Conservation (phyloP, 1,140 invertebrate genomes). For the Drosophila orosa region DNA sequence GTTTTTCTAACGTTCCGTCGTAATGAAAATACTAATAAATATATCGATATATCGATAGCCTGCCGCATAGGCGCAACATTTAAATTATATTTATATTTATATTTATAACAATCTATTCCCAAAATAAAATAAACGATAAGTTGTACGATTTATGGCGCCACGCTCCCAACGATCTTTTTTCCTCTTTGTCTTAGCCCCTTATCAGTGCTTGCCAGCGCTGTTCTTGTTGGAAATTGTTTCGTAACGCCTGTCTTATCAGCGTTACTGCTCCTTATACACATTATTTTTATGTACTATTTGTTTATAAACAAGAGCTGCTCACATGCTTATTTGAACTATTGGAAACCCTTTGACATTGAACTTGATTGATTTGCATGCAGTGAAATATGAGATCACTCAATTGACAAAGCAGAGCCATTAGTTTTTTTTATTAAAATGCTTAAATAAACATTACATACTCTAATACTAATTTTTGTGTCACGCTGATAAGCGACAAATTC, state of each 20-base stretch:
- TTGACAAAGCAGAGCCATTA: too few species aligned
- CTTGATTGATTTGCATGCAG: conserved; percentile 10
- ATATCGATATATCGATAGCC: conserved; percentile 22
- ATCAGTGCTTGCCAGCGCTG: conserved; percentile 35
- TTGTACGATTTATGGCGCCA: background rate
- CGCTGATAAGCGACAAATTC: too few species aligned
- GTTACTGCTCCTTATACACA: background rate
- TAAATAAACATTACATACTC: too few species aligned
- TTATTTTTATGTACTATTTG: conserved; percentile 17
- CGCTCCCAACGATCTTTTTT: background rate
- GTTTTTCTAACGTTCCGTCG: too few species aligned
- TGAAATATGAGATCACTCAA: too few species aligned
- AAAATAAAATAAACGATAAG: conserved; percentile 1
- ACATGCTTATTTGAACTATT: conserved; percentile 23
- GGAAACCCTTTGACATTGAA: conserved; percentile 48
- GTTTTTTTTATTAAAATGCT: too few species aligned
- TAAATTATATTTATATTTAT: too few species aligned
- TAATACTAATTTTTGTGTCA: too few species aligned
- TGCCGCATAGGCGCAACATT: conserved; percentile 1
- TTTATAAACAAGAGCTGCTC: conserved; percentile 43
- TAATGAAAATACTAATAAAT: background rate
- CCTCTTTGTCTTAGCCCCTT: conserved; percentile 34
- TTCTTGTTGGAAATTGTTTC: conserved; percentile 34
- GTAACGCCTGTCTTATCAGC: conserved; percentile 47
- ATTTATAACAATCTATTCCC: too few species aligned